A percentile compares a stretch with the other conserved stretches of the same genome.
Evolutionary conservation across 1,140 invertebrate genomes (phyloP).

Genomic region (Spodoptera frugiperda): DNA sequence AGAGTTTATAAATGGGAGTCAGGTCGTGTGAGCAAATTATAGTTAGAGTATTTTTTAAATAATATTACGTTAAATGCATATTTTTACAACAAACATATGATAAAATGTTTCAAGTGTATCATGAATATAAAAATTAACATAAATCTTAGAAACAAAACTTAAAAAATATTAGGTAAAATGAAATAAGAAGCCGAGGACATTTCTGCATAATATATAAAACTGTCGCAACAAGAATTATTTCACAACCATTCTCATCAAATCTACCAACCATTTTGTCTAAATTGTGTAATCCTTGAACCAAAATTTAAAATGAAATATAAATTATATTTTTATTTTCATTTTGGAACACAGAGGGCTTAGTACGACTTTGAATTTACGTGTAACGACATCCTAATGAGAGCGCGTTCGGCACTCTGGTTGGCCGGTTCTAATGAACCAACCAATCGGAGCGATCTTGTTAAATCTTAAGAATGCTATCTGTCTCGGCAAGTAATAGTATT

Average conservation of each 20-base stretch:
- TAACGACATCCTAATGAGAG: no score
- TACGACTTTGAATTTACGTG: no score
- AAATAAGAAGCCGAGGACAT: constrained; percentile 4
- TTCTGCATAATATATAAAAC: constrained; percentile 49
- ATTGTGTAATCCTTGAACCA: no score
- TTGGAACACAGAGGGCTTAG: no score
- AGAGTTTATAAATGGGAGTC: background rate
- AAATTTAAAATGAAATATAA: no score
- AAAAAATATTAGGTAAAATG: background rate
- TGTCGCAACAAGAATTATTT: constrained; percentile 68
- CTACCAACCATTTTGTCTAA: constrained; percentile 40
- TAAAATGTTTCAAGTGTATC: constrained; percentile 10
- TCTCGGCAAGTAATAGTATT: no score
- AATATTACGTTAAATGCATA: background rate
- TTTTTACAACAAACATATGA: background rate
- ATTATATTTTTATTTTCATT: no score
- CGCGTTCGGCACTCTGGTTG: no score
- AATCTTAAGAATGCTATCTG: no score
- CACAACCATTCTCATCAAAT: constrained; percentile 78
- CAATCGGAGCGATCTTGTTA: no score
- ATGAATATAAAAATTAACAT: background rate
- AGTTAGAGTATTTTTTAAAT: background rate
- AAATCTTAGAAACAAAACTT: background rate
- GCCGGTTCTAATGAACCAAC: no score
- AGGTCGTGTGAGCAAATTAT: background rate